Evolutionary conservation across 2,113 vertebrate genomes (phyloP).

Genomic region (Salvator merianae): DNA sequence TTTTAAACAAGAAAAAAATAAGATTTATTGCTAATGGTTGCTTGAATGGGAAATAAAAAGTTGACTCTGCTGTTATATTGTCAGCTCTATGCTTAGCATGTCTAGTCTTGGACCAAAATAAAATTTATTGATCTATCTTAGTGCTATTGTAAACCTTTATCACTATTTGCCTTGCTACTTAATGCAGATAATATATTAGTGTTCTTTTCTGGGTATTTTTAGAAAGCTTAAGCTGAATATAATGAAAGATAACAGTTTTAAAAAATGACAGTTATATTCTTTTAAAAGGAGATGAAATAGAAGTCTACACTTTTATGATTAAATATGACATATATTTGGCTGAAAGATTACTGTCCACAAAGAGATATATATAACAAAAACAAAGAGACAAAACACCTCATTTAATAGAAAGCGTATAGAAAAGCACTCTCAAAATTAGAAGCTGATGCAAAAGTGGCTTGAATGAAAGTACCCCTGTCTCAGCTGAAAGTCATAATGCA

Average conservation of each 20-base stretch:
- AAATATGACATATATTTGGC: constrained; percentile 36
- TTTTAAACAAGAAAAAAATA: too few relatives aligned
- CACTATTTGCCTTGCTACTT: constrained; percentile 1
- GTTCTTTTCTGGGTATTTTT: constrained; percentile 36
- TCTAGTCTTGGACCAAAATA: too few relatives aligned
- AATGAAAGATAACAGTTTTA: neutral
- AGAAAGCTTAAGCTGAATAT: constrained; percentile 28
- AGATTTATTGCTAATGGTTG: too few relatives aligned
- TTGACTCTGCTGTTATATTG: too few relatives aligned
- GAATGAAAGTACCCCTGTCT: constrained; percentile 43
- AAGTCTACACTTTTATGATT: constrained; percentile 29
- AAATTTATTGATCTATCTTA: too few relatives aligned
- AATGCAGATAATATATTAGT: constrained; percentile 6
- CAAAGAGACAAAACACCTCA: constrained; percentile 36
- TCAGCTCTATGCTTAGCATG: too few relatives aligned
- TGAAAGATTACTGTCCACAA: constrained; percentile 22
- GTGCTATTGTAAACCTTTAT: too few relatives aligned
- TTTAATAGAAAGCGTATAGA: constrained; percentile 35
- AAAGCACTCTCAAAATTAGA: constrained; percentile 44
- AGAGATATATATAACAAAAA: constrained; percentile 23
- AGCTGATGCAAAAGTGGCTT: constrained; percentile 37
- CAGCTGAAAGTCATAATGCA: constrained; percentile 38
- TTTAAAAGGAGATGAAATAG: neutral
- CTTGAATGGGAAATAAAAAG: too few relatives aligned
- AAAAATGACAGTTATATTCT: too few relatives aligned